phyloP scores from a whole-genome alignment of 2,113 vertebrate species.

The Corapipo altera region DNA sequence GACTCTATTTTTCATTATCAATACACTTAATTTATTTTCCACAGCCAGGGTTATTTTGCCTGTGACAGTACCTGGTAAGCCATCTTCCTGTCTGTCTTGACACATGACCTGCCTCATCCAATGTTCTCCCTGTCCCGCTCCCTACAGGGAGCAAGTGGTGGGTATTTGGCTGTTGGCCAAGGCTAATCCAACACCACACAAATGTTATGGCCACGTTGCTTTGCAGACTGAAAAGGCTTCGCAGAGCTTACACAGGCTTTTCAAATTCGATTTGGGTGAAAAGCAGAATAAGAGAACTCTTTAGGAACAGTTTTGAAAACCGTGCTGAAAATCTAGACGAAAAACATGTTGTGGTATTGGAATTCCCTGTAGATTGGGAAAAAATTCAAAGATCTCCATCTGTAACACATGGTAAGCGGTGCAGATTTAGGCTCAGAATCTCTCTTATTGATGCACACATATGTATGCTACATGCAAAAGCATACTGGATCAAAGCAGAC shows the following conservation, averaged over 20 bases:
- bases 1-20: not conserved
- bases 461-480: not conserved
- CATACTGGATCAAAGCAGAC: not conserved
- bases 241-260: not conserved
- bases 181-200: not conserved
- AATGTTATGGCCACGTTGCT: rapidly evolving
- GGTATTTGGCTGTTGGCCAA: not conserved
- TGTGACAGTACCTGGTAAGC: not conserved
- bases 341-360: not conserved
- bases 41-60: not conserved
- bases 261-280: not conserved
- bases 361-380: not conserved
- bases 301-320: not conserved
- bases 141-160: rapidly evolving
- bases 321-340: rapidly evolving
- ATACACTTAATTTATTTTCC: not conserved
- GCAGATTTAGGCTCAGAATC: not conserved
- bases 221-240: not conserved
- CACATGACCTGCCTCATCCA: not conserved
- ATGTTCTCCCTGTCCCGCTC: not conserved
- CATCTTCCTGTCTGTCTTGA: not conserved
- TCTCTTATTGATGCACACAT: not conserved
- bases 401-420: not conserved
- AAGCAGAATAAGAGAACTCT: not conserved
- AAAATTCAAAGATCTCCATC: not conserved